Evolutionary conservation across 2,113 vertebrate species (phyloP).

Genomic region (Cyanoliseus patagonus): DNA sequence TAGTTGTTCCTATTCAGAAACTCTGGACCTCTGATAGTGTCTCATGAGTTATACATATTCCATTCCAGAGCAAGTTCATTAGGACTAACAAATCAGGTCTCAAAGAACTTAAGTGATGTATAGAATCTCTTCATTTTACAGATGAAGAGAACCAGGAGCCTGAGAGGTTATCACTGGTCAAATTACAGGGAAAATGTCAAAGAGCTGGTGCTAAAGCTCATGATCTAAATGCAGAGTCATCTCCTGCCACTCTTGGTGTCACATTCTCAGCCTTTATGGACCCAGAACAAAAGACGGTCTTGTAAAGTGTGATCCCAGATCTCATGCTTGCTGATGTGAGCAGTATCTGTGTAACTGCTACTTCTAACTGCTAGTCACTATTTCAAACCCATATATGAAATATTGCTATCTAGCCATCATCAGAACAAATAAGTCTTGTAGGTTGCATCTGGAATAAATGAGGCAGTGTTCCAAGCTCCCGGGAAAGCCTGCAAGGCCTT

Average conservation of each 20-base stretch:
- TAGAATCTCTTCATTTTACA: neutral
- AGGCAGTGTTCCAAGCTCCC: conserved; percentile 46
- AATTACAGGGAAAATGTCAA: neutral
- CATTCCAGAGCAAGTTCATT: neutral
- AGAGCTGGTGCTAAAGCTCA: neutral
- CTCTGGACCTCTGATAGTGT: neutral
- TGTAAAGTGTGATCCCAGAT: neutral
- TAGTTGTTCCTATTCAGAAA: neutral
- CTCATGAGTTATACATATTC: neutral
- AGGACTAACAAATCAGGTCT: neutral
- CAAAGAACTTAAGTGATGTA: neutral
- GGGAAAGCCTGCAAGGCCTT: neutral
- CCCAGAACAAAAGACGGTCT: neutral
- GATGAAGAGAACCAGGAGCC: neutral
- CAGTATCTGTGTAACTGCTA: neutral
- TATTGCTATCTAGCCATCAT: neutral
- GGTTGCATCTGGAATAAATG: conserved; percentile 25
- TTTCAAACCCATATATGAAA: neutral
- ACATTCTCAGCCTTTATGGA: neutral
- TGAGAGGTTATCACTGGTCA: neutral
- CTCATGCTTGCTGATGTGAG: neutral
- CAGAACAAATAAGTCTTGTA: neutral
- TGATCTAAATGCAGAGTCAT: neutral
- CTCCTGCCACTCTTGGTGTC: neutral
- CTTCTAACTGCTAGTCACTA: neutral